Conservation (phyloP, 1,140 invertebrate species). For the Sarcophaga peregrina region DNA sequence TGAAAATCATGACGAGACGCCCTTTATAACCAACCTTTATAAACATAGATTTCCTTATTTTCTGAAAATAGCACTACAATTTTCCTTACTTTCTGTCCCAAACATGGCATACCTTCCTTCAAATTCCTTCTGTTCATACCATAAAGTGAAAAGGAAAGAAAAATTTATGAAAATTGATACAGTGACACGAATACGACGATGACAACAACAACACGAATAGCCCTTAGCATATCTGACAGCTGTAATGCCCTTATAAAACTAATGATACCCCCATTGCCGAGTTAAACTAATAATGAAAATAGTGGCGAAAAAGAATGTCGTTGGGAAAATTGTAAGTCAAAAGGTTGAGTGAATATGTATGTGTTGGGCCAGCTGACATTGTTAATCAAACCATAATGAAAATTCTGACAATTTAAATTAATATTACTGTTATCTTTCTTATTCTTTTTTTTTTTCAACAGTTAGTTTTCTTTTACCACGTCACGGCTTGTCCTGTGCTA, state of each 20-base stretch:
- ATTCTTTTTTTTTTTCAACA: neutral
- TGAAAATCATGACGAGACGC: no score
- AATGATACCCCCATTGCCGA: neutral
- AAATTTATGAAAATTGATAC: slow-evolving; percentile 11
- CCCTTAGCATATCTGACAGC: neutral
- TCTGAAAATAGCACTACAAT: no score
- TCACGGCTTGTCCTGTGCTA: neutral
- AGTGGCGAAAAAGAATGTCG: neutral
- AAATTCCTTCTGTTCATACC: neutral
- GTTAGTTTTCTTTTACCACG: neutral
- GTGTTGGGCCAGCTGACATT: neutral
- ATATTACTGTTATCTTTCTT: slow-evolving; percentile 6
- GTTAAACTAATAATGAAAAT: neutral
- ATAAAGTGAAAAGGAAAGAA: neutral
- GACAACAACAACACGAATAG: neutral
- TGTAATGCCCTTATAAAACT: slow-evolving; percentile 17
- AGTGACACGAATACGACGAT: neutral
- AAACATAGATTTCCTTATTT: no score
- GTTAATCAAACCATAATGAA: slow-evolving; percentile 39
- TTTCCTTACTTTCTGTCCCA: no score
- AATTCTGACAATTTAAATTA: slow-evolving; percentile 42
- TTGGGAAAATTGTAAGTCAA: no score
- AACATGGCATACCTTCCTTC: neutral
- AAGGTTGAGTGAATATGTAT: neutral
- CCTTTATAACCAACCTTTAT: no score